phyloP scores from a whole-genome alignment of 2,113 vertebrate species.

The Lontra canadensis region DNA sequence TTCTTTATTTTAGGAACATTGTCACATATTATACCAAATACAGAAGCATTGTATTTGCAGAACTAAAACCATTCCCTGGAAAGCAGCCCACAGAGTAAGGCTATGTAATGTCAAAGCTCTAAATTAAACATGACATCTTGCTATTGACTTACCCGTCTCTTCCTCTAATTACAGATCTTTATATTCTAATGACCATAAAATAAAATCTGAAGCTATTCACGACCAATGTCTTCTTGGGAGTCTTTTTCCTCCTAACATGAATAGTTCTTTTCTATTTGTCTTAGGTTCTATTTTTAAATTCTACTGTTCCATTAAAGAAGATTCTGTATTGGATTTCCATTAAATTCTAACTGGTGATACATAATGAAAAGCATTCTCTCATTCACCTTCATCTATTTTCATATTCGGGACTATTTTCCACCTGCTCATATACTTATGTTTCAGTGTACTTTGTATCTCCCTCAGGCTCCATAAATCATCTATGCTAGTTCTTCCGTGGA shows the following conservation, averaged over 20 bases:
- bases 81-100: background rate
- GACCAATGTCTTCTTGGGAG: background rate
- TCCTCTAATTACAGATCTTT: background rate
- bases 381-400: background rate
- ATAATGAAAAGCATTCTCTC: background rate
- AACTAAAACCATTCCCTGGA: background rate
- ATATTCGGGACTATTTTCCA: background rate
- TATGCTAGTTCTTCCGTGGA: background rate
- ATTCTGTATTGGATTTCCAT: background rate
- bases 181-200: background rate
- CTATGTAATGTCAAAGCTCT: background rate
- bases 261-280: background rate
- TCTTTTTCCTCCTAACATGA: background rate
- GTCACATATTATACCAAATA: background rate
- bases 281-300: background rate
- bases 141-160: background rate
- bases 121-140: background rate
- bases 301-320: background rate
- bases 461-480: slow-evolving; percentile 11
- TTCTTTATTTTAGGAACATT: slow-evolving; percentile 22
- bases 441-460: slow-evolving; percentile 3
- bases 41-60: background rate
- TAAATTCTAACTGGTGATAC: background rate
- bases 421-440: slow-evolving; percentile 17
- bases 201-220: background rate